These are phyloP conservation scores for Orthonyx spaldingii DNA, from an alignment of 2,113 vertebrate genomes.

Conservation along the genomic window DNA sequence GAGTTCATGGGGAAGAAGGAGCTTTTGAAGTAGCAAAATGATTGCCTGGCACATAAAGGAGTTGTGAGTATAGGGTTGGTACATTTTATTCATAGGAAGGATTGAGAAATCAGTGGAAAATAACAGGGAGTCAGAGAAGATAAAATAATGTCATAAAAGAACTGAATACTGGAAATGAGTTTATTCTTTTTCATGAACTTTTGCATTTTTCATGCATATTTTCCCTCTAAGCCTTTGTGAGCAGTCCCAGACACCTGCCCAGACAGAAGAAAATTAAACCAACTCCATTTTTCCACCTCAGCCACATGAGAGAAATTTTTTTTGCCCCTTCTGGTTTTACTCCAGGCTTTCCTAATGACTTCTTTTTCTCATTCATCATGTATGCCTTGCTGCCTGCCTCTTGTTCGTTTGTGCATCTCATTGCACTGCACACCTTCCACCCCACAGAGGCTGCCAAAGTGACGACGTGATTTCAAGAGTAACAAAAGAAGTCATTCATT, in stretches of 20 bases:
- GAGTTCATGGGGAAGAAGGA: neutral
- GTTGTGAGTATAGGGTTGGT: neutral
- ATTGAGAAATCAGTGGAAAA: neutral
- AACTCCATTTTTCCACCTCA: neutral
- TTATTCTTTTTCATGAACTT: neutral
- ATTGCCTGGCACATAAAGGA: neutral
- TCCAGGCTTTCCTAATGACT: neutral
- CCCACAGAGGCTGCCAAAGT: neutral
- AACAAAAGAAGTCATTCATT: neutral
- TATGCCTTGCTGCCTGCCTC: neutral
- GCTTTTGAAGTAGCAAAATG: neutral
- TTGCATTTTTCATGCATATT: neutral
- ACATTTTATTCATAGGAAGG: neutral
- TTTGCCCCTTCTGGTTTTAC: neutral
- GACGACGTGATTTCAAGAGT: neutral
- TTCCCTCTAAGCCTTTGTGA: neutral
- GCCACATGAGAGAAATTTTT: fast-evolving
- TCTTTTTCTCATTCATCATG: neutral
- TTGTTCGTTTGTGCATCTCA: neutral
- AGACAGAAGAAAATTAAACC: neutral
- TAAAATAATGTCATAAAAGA: neutral
- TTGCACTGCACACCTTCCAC: neutral
- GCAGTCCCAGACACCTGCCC: neutral
- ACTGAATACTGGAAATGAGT: neutral
- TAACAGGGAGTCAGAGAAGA: neutral